Percentiles rank a stretch among this genome's conserved stretches.
These are phyloP conservation scores for Hydrochoerus hydrochaeris DNA, from an alignment of 2,113 vertebrate species.

Conservation along the genomic window DNA sequence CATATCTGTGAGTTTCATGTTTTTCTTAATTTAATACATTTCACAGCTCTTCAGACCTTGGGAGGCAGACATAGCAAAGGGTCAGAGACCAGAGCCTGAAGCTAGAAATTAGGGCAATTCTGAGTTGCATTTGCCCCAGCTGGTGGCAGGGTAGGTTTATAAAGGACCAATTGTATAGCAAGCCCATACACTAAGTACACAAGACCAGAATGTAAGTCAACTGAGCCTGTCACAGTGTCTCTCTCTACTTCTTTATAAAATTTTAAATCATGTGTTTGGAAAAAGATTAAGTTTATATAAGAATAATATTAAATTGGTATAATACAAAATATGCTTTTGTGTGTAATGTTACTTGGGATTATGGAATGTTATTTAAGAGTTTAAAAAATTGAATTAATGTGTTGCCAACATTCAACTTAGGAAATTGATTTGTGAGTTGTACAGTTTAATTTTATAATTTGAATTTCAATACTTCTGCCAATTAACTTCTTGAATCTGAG, in stretches of 20 bases:
- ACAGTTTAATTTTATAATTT: slow-evolving; percentile 38
- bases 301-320: not conserved
- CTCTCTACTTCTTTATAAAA: not conserved
- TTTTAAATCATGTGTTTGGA: not conserved
- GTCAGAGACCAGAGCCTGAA: not conserved
- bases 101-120: not conserved
- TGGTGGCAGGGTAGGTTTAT: not conserved
- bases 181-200: not conserved
- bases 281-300: not conserved
- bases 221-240: not conserved
- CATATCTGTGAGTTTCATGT: not conserved
- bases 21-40: slow-evolving; percentile 1
- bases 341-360: not conserved
- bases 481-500: slow-evolving; percentile 34
- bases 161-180: not conserved
- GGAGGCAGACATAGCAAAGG: slow-evolving; percentile 13
- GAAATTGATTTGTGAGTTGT: not conserved
- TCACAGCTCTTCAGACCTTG: not conserved
- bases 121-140: not conserved
- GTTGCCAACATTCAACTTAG: not conserved
- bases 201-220: not conserved
- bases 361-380: not conserved
- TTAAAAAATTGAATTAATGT: not conserved
- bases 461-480: slow-evolving; percentile 1
- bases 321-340: not conserved